These are phyloP conservation scores for Synaphobranchus kaupii DNA, from an alignment of 2,797 vertebrate species.

Conservation along the genomic window DNA sequence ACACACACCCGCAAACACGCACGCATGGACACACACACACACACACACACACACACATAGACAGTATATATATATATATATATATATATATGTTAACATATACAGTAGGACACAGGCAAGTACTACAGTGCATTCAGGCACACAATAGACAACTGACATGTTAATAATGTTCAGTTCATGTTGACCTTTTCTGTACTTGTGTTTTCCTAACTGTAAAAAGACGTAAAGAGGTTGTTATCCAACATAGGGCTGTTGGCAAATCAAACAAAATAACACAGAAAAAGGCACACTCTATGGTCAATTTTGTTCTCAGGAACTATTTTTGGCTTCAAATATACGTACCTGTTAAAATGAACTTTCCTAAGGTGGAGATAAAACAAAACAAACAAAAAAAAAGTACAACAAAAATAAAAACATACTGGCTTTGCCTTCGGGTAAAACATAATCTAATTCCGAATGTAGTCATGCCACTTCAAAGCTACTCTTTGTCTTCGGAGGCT, in stretches of 20 bases:
- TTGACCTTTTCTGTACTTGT: background rate
- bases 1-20: background rate
- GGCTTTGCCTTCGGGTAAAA: conserved; percentile 14
- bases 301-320: background rate
- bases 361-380: conserved; percentile 2
- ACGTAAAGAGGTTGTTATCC: background rate
- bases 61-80: background rate
- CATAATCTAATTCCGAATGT: conserved; percentile 2
- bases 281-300: background rate
- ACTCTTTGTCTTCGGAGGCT: background rate
- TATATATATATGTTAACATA: background rate
- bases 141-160: background rate
- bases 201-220: background rate
- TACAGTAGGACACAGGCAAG: background rate
- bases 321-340: background rate
- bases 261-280: background rate
- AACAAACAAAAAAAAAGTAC: background rate
- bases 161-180: background rate
- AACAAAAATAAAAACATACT: background rate
- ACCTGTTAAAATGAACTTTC: background rate
- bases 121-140: background rate
- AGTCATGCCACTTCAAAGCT: background rate
- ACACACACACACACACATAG: background rate
- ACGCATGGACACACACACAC: background rate
- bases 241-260: background rate